Conservation (phyloP, 2,113 vertebrate genomes). For the Malurus melanocephalus region DNA sequence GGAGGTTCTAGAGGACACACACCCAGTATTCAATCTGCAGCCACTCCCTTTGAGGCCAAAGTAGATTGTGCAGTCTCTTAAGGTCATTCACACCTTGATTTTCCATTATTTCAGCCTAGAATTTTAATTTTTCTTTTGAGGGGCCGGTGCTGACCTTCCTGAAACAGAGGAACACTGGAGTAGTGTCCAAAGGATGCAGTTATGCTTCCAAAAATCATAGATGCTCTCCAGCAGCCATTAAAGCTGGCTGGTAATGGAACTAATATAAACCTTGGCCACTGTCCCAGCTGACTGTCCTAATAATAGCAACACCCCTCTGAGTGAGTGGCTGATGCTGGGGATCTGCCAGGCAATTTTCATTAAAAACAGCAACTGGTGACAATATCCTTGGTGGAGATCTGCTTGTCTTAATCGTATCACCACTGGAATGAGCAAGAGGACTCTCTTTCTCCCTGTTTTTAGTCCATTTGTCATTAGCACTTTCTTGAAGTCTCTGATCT, state of each 20-base stretch:
- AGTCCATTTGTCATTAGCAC: neutral
- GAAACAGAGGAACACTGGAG: neutral
- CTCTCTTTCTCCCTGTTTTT: neutral
- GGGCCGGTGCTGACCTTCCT: neutral
- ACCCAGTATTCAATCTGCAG: neutral
- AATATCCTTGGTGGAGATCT: neutral
- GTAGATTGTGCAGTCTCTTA: neutral
- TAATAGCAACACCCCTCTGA: constrained; percentile 2
- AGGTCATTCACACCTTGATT: neutral
- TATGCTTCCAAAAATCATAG: neutral
- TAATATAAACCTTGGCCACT: constrained; percentile 22
- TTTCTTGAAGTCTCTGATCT: neutral
- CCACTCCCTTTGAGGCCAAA: neutral
- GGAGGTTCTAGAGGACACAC: fast-evolving
- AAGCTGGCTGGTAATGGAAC: neutral
- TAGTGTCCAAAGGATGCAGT: neutral
- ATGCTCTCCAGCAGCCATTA: neutral
- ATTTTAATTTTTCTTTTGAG: neutral
- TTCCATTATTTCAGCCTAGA: neutral
- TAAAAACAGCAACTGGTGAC: neutral
- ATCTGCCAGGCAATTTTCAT: neutral
- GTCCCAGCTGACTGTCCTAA: neutral
- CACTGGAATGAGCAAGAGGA: neutral
- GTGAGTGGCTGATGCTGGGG: neutral
- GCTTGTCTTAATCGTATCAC: neutral